These are phyloP conservation scores for Capromys pilorides DNA, from an alignment of 2,797 vertebrate genomes.

Conservation along the genomic window DNA sequence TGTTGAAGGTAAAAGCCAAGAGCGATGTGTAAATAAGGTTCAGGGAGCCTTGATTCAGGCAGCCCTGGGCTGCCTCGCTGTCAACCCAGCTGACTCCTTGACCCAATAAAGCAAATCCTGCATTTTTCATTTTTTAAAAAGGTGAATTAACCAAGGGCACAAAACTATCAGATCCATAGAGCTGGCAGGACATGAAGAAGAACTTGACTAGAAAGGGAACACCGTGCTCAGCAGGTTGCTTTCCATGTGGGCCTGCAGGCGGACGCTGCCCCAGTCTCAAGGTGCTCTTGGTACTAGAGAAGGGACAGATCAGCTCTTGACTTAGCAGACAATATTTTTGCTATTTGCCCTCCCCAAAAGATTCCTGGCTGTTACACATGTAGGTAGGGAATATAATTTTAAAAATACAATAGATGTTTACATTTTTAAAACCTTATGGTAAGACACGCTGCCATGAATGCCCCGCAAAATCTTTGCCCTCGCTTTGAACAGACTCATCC, in stretches of 20 bases:
- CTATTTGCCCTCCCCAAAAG: background rate
- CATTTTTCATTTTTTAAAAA: background rate
- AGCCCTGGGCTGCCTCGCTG: rapidly evolving
- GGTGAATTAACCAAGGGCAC: too few species aligned
- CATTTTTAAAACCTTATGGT: background rate
- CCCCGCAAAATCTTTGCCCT: background rate
- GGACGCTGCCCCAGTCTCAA: rapidly evolving
- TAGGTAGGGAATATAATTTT: background rate
- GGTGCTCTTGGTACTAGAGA: rapidly evolving
- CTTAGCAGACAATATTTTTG: too few species aligned
- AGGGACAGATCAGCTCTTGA: background rate
- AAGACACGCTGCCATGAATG: background rate
- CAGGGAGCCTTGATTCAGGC: background rate
- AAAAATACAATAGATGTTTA: background rate
- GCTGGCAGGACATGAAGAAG: too few species aligned
- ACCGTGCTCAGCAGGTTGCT: background rate
- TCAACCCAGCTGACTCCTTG: background rate
- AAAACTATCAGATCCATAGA: rapidly evolving
- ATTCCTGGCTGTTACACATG: too few species aligned
- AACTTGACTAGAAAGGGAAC: too few species aligned
- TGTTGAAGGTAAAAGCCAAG: background rate
- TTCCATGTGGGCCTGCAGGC: rapidly evolving
- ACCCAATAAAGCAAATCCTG: background rate
- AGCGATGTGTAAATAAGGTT: rapidly evolving
- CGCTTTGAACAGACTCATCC: background rate